Base-by-base conservation (phyloP, 2,797 vertebrate genomes). In the Poecilia wingei region DNA sequence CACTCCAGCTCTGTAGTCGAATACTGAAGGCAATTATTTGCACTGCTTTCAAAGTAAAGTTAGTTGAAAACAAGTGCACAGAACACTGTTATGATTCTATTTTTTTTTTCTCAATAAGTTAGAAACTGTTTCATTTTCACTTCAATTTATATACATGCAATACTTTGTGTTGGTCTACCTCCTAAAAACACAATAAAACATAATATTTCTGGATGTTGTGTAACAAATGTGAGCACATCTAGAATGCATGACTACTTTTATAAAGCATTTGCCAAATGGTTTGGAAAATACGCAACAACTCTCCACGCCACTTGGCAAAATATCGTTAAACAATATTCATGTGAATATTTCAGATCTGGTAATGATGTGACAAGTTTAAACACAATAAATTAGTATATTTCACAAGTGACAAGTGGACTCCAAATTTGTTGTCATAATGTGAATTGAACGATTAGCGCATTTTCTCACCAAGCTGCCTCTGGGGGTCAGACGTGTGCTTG, bases 401-500 rank as follows among this genome's bases (percentile, higher is more conserved):
- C 14, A 25, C 31, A 39, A 31, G 59, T 45, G 68, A 39, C 31
- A 69, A 78, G 2, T 57, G 45, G 68, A 28, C 7, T 74, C n/a
- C 4, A 64, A 9, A 69, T 66, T 36, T 28, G 0, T 41, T 73
- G 13, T 68, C 72, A 36, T 41, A 1, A 49, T 59, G 49, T 82
- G 53, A 73, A 71, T 36, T 76, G 70, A 43, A 76, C 45, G 36
- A 76, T 49, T 66, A 25, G 78, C 25, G 46, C 33, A 14, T 31
- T 78, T 73, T 14, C 41, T 53, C 41, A 45, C 73, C 71, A 70
- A 76, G 45, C 64, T 81, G 46, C 74, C 64, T 47, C 74, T 18
- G 18, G 74, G 86, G 77, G 75, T 76, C 64, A 33, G 76, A 68
- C 59, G 68, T 77, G 80, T 66, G 80, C 72, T 79, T 79, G 80